Evolutionary conservation across 2,888 invertebrate genomes (phyloP), one percentile per base, ranked within the genome.

Genomic region (Stenolophus ochropezus): DNA sequence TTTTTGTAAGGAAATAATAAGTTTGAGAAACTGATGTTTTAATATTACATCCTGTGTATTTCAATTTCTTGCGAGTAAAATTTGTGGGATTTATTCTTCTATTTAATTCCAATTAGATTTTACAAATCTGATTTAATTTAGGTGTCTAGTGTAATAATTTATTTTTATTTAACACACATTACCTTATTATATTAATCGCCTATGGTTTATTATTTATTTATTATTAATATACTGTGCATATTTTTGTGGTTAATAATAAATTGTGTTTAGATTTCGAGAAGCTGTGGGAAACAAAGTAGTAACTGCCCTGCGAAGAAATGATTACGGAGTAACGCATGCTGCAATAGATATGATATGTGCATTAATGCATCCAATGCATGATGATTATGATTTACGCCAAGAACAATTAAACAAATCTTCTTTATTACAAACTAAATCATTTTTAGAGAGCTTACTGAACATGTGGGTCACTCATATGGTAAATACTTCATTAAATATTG

Each of bases 321-420:
- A 97, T 86, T 93, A 95, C 84, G 97, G 97, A 5, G 95, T 98
- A 25, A 96, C 98, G 11, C 97, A 99, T 90, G 97, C 99, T 2
- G 98, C 98, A 2, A 93, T 99, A 78, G 99, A 99, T 90, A 98
- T 98, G 91, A 94, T 99, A 83, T 98, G 98, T 89, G 97, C 99
- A 14, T 92, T 99, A 23, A 97, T 99, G 97, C 98, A 98, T 91
- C 99, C 99, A 0, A 99, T 99, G 96, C 95, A 96, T 87, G 95
- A 96, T 84, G 97, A 98, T 88, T 98, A 97, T 85, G 99, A 99
- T 90, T 91, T 99, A 71, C 92, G 98, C 83, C 98, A 98, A 89
- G 99, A 99, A 88, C 99, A 99, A 89, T 91, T 98, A 83, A 99
- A 99, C 90, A 99, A 99, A 91, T 95, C 96, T 82, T 97, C 97